phyloP scores from a whole-genome alignment of 2,797 vertebrate genomes.

The Numenius phaeopus region DNA sequence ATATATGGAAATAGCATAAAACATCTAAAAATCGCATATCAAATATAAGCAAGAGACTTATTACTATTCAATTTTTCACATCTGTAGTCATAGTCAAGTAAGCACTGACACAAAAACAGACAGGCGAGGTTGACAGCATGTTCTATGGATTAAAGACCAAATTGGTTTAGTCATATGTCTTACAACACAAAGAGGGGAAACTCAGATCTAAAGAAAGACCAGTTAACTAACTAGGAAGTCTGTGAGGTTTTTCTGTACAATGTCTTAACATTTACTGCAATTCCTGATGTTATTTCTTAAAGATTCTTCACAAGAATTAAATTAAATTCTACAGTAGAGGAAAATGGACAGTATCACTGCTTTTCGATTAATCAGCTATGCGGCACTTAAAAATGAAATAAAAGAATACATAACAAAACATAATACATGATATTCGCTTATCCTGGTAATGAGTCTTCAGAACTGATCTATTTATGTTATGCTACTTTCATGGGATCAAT shows the following conservation, averaged over 20 bases:
- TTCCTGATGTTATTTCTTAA: constrained; percentile 41
- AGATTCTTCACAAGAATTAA: constrained; percentile 46
- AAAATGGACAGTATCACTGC: neutral
- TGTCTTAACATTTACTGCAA: constrained; percentile 11
- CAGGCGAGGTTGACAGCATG: neutral
- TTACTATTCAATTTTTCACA: constrained; percentile 60
- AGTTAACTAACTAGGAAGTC: constrained; percentile 15
- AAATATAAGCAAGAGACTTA: constrained; percentile 56
- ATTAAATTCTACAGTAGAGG: constrained; percentile 48
- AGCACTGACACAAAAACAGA: constrained; percentile 22
- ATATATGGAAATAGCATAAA: constrained; percentile 59
- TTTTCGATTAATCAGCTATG: constrained; percentile 24
- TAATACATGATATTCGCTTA: neutral
- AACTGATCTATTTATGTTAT: neutral
- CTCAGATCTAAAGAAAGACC: neutral
- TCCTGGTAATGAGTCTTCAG: constrained; percentile 14
- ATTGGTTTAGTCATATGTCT: constrained; percentile 52
- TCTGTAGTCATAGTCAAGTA: constrained; percentile 48
- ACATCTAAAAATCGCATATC: constrained; percentile 26
- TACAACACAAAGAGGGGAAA: constrained; percentile 3
- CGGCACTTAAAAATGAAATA: neutral
- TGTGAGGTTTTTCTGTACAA: neutral
- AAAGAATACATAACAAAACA: constrained; percentile 7
- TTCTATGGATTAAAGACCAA: constrained; percentile 38
- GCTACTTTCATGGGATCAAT: constrained; percentile 8